Conservation (phyloP, 2,797 vertebrate species). For the Sebastes vulpes region DNA sequence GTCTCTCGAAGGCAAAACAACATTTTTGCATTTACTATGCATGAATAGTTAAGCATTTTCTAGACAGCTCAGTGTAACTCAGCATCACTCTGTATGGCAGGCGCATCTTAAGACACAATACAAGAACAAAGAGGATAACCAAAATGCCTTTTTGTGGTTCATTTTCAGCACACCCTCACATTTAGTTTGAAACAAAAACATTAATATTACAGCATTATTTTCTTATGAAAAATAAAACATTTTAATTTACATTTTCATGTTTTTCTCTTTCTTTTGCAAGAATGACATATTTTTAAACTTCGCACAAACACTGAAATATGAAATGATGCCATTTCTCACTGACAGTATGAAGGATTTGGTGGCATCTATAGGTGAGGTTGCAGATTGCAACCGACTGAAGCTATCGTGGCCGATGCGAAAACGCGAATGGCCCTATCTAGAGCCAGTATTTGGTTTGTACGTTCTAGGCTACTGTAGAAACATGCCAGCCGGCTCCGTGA, state of each 20-base stretch:
- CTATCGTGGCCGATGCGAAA: neutral
- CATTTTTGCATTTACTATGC: neutral
- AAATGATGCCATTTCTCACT: neutral
- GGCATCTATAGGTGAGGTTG: neutral
- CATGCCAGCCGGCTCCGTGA: no score
- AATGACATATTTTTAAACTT: neutral
- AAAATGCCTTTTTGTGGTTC: neutral
- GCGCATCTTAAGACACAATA: neutral
- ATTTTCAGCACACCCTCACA: neutral
- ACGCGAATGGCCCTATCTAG: neutral
- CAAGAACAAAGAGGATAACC: constrained; percentile 6
- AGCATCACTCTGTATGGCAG: neutral
- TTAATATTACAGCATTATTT: no score
- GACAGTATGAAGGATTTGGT: neutral
- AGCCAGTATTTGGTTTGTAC: neutral
- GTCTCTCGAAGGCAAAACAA: constrained; percentile 1
- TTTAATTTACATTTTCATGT: neutral
- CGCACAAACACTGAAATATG: neutral
- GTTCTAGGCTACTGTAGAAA: neutral
- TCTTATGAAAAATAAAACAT: neutral
- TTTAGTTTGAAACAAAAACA: neutral
- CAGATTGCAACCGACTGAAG: neutral
- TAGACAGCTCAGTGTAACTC: constrained; percentile 10
- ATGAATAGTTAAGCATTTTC: constrained; percentile 23
- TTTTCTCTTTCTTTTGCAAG: neutral